These are phyloP conservation scores for Epistrophe eligans DNA, from an alignment of 2,888 invertebrate genomes.

Conservation along the genomic window DNA sequence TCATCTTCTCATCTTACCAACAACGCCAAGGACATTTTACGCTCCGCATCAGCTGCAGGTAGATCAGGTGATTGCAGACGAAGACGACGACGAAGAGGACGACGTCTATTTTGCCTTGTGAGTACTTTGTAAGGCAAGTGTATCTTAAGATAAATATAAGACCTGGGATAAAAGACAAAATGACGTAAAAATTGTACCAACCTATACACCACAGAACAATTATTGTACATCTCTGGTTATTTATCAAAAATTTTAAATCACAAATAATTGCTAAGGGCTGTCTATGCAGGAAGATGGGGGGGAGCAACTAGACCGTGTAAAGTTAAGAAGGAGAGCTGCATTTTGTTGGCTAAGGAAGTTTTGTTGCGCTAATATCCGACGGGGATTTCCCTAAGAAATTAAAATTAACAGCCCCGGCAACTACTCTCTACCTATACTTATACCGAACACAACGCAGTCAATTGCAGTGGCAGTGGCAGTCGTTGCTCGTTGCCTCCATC, in stretches of 20 bases:
- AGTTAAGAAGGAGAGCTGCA: neutral
- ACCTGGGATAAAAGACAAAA: constrained; percentile 76
- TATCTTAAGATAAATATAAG: constrained; percentile 65
- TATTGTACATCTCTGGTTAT: constrained; percentile 54
- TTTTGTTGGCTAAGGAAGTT: constrained; percentile 49
- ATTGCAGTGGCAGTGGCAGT: constrained; percentile 9
- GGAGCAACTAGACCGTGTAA: neutral
- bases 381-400: constrained; percentile 74
- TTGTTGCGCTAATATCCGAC: constrained; percentile 66
- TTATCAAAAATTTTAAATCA: constrained; percentile 73
- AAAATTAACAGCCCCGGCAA: constrained; percentile 66
- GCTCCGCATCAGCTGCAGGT: constrained; percentile 60
- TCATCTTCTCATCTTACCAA: constrained; percentile 74
- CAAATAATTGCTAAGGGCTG: constrained; percentile 60
- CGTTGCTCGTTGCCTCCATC: neutral
- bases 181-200: constrained; percentile 68
- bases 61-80: constrained; percentile 72
- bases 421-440: neutral
- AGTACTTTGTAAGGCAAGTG: constrained; percentile 67
- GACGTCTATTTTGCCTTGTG: constrained; percentile 36
- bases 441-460: constrained; percentile 13
- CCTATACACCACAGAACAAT: constrained; percentile 46
- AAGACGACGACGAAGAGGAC: neutral
- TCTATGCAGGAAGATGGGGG: neutral
- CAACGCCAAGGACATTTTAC: constrained; percentile 40